Evolutionary conservation across 2,113 vertebrate genomes (phyloP), one percentile per base, ranked within the genome.

Genomic region (Shinisaurus crocodilurus): DNA sequence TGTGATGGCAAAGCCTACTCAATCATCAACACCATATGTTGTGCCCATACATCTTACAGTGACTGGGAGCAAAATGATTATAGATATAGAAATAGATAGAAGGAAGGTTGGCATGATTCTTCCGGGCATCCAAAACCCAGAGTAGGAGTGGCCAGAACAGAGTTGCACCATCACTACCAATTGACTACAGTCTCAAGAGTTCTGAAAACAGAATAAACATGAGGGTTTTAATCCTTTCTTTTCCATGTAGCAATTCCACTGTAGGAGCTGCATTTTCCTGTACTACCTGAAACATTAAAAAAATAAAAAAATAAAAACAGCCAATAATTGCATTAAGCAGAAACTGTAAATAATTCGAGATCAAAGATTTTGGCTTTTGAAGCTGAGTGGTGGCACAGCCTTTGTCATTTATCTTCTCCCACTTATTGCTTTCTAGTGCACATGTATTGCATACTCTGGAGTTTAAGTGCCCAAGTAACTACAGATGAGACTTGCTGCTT

Each of bases 391-490:
- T 6, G n/a, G 3, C 92, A 85, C 48, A 93, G 82, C 89, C 88
- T 92, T 92, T 80, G 84, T 67, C 89, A 88, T 90, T 90, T 90
- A 67, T 20, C 37, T 90, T 89, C 93, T 92, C 90, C 89, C 20
- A 54, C 95, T 95, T 93, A 92, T 94, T 91, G 82, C 89, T 96
- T 85, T 91, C 90, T 88, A 94, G 70, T 0, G n/a, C 37, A 89
- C 88, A 79, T 88, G 87, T 67, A 63, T 83, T 87, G 83, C 90
- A 90, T 91, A 86, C 93, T 96, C 93, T 92, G 94, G 92, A 90
- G 45, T 79, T 94, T 95, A 92, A 93, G 90, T 88, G 90, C 95
- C 91, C 92, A 92, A 94, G 95, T 91, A 97, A 96, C 96, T 95
- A 95, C 57, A 92, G 95, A 95, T 92, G 93, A 96, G 90, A 82